Percentiles rank a stretch among this genome's conserved stretches.
These are phyloP conservation scores for Hirundichthys speculiger DNA, from an alignment of 2,113 vertebrate species.

Conservation along the genomic window DNA sequence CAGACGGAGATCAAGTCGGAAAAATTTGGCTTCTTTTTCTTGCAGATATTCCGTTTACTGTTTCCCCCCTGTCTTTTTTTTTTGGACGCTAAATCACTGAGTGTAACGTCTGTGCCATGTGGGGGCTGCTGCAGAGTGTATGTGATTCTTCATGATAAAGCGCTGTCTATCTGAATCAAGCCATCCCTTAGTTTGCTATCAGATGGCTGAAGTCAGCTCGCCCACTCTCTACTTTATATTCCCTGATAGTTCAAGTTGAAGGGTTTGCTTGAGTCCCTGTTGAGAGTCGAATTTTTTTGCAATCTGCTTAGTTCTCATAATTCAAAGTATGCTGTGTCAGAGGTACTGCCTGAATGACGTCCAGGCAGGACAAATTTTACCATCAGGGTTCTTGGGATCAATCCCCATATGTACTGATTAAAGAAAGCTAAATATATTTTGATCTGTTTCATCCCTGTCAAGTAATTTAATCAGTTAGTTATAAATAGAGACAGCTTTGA, in stretches of 20 bases:
- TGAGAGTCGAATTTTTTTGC: constrained; percentile 45
- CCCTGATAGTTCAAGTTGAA: constrained; percentile 49
- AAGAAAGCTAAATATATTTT: constrained; percentile 10
- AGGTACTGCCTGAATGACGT: constrained; percentile 48
- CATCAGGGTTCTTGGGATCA: not conserved
- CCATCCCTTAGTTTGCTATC: constrained; percentile 34
- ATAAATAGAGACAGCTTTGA: constrained; percentile 38
- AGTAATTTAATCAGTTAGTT: constrained; percentile 22
- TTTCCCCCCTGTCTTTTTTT: constrained; percentile 16
- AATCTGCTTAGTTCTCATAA: constrained; percentile 51
- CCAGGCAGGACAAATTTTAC: constrained; percentile 27
- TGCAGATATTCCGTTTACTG: constrained; percentile 30
- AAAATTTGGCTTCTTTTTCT: constrained; percentile 35
- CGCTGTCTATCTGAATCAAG: constrained; percentile 27
- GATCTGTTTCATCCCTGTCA: constrained; percentile 10
- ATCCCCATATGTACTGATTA: constrained; percentile 24
- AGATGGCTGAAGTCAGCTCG: constrained; percentile 42
- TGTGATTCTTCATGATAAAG: constrained; percentile 26
- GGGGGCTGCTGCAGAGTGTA: not conserved
- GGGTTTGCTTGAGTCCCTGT: constrained; percentile 56
- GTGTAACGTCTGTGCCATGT: too few species aligned
- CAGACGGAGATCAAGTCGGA: constrained; percentile 42
- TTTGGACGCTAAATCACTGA: constrained; percentile 30
- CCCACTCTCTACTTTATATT: constrained; percentile 48
- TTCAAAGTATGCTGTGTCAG: constrained; percentile 64